These are phyloP conservation scores for Sinocyclocheilus anshuiensis DNA, from an alignment of 2,113 vertebrate genomes.

Conservation along the genomic window DNA sequence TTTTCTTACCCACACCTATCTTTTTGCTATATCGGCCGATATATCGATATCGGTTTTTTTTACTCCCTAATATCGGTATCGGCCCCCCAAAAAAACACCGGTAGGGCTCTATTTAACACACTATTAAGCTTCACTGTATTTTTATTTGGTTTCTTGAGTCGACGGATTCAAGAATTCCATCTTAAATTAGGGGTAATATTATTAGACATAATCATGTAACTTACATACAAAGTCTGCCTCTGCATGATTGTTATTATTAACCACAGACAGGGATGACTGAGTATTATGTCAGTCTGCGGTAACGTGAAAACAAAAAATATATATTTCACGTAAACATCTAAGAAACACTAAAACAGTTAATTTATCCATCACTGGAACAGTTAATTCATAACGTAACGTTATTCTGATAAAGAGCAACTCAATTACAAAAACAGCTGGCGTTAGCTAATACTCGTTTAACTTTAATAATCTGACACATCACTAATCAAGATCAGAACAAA, in stretches of 20 bases:
- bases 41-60: no score
- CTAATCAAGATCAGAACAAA: neutral
- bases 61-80: no score
- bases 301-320: neutral
- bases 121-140: neutral
- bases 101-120: no score
- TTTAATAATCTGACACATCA: neutral
- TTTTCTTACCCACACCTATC: no score
- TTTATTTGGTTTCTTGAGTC: neutral
- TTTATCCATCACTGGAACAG: neutral
- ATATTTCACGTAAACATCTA: neutral
- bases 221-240: neutral
- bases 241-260: neutral
- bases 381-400: neutral
- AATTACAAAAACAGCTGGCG: conserved; percentile 1
- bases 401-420: neutral
- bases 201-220: neutral
- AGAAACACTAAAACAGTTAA: neutral
- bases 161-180: neutral
- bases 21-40: no score
- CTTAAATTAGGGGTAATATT: neutral
- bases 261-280: neutral
- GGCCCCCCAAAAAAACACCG: no score
- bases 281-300: neutral
- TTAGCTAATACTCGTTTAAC: neutral